Base-by-base conservation (phyloP, 2,797 vertebrate species). In the Podarcis lilfordi region DNA sequence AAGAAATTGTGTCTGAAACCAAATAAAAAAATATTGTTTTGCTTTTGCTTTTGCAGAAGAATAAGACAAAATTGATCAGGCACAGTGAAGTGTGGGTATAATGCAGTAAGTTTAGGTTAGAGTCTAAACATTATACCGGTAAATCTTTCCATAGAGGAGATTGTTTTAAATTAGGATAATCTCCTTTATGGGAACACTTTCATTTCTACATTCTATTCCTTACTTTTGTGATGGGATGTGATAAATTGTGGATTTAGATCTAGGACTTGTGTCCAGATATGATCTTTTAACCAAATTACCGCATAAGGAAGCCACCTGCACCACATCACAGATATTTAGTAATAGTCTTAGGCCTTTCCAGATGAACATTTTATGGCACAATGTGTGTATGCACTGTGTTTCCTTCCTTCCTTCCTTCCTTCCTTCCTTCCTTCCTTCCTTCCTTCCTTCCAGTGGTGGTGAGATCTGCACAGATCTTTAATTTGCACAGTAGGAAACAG, bases 281-380 rank as follows among this genome's bases (percentile, higher is more conserved):
- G 71, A 82, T 55, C 86, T 92, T 50, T 64, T 75, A 80, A 10
- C 15, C 19, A 88, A 87, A 88, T 88, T 69, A 82, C 45, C 5
- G 9, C 5, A 27, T 35, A 82, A 83, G 17, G 40, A 82, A 68
- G 23, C 59, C 43, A 88, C n/a, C 40, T 88, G 80, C 61, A 68
- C 29, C 43, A 19, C 15, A 77, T 88, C 80, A 82, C 15, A 11
- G 69, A 32, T 61, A 79, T 85, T 43, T 55, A 27, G 2, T 72
- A 43, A 68, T 23, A 76, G 29, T 50, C 15, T 50, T 68, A n/a
- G 29, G 13, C 8, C 23, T 76, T 82, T n/a, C 29, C 40, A 68
- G 21, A 45, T 79, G 17, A 61, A 23, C 21, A n/a, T 81, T 86
- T 72, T 72, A 72, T 80, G 72, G 50, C 27, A 32, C 37, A 81